These are phyloP conservation scores for Drosophila mulleri DNA, from an alignment of 2,888 invertebrate species.

Conservation along the genomic window DNA sequence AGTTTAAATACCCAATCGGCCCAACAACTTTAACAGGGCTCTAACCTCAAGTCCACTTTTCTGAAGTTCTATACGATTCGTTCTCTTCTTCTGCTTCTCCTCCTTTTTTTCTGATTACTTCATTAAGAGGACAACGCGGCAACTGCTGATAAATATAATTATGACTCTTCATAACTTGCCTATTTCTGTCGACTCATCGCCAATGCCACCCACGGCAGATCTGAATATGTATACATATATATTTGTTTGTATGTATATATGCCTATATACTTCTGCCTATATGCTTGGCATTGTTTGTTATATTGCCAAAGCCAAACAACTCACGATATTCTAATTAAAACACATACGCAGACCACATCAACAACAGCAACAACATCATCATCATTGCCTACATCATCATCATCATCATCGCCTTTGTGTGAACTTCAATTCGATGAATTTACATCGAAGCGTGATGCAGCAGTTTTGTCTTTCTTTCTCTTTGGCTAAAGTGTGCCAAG, in stretches of 20 bases:
- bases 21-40: slow-evolving; percentile 32
- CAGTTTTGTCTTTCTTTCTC: slow-evolving; percentile 33
- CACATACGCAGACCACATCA: slow-evolving; percentile 60
- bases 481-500: slow-evolving; percentile 58
- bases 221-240: slow-evolving; percentile 14
- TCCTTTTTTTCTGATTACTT: slow-evolving; percentile 62
- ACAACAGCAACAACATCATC: slow-evolving; percentile 26
- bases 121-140: slow-evolving; percentile 75
- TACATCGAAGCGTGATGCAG: slow-evolving; percentile 72
- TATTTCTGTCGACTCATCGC: slow-evolving; percentile 62
- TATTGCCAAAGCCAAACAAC: slow-evolving; percentile 77
- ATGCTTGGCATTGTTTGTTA: slow-evolving; percentile 64
- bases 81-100: not conserved
- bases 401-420: slow-evolving; percentile 40
- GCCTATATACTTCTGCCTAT: slow-evolving; percentile 12
- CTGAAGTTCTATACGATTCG: slow-evolving; percentile 20
- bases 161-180: slow-evolving; percentile 50
- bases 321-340: slow-evolving; percentile 80
- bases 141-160: slow-evolving; percentile 67
- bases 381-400: slow-evolving; percentile 28
- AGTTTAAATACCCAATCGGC: slow-evolving; percentile 47
- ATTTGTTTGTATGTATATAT: slow-evolving; percentile 17
- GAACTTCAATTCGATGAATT: slow-evolving; percentile 67
- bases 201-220: slow-evolving; percentile 71
- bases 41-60: slow-evolving; percentile 34